A percentile compares a stretch with the other conserved stretches of the same genome.
These are phyloP conservation scores for Ochotona princeps DNA, from an alignment of 2,113 vertebrate genomes.

Conservation along the genomic window DNA sequence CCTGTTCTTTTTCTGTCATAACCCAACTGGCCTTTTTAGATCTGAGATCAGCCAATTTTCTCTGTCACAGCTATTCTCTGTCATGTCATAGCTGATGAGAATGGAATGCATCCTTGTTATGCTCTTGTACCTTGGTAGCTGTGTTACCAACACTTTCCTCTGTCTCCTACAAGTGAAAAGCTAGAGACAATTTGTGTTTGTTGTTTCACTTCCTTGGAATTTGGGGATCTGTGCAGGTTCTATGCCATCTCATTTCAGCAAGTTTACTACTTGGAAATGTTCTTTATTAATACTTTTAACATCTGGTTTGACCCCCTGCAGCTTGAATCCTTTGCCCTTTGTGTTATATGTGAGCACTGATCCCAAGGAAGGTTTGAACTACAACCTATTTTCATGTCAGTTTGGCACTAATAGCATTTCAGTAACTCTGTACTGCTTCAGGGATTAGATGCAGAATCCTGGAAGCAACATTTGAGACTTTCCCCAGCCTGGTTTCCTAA, in stretches of 20 bases:
- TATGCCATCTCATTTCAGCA: not conserved
- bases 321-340: not conserved
- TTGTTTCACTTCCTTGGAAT: not conserved
- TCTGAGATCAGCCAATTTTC: not conserved
- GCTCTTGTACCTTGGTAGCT: not conserved
- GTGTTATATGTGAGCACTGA: not conserved
- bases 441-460: too few relatives aligned
- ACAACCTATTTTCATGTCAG: accelerated
- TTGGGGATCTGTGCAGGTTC: not conserved
- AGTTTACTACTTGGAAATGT: not conserved
- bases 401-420: not conserved
- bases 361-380: not conserved
- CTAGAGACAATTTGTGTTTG: not conserved
- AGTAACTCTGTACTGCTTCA: not conserved
- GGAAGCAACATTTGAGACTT: not conserved
- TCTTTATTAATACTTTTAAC: not conserved
- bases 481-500: not conserved
- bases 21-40: too few relatives aligned
- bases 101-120: not conserved
- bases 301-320: not conserved
- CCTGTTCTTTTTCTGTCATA: not conserved
- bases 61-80: not conserved
- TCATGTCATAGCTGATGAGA: not conserved
- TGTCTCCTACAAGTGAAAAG: not conserved
- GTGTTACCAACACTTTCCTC: not conserved